Conservation (phyloP, 2,888 invertebrate genomes). For the Ischnura elegans region DNA sequence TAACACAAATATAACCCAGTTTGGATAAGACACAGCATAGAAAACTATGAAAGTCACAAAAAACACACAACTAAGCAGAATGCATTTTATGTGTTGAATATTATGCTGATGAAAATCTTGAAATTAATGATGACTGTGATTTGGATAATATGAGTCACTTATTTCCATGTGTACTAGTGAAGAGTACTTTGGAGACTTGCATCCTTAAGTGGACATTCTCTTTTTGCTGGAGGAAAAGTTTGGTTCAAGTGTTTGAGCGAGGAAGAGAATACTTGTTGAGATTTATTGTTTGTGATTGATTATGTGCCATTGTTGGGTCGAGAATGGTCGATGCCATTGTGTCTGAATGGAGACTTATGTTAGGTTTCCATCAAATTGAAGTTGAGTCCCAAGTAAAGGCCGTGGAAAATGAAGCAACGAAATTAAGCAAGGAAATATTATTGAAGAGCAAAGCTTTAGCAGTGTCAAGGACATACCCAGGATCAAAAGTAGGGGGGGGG, state of each 20-base stretch:
- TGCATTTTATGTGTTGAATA: no score
- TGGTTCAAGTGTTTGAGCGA: background rate
- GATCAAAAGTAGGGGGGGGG: no score
- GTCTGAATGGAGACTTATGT: slow-evolving; percentile 10
- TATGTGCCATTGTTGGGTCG: background rate
- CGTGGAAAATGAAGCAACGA: background rate
- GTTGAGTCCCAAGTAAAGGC: background rate
- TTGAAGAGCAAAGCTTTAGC: background rate
- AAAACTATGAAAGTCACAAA: no score
- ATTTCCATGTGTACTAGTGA: no score
- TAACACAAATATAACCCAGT: no score
- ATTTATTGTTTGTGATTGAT: background rate
- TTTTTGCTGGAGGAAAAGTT: background rate
- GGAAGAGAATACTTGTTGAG: background rate
- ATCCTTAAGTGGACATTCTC: background rate
- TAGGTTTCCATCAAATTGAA: background rate
- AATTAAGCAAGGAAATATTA: background rate
- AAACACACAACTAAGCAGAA: no score
- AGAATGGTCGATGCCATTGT: background rate
- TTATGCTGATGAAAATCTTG: no score
- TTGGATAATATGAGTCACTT: no score
- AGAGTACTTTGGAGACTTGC: background rate
- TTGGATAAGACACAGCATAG: no score
- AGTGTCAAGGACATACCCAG: no score
- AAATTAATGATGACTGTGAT: no score